These are phyloP conservation scores for Notiomystis cincta DNA, from an alignment of 2,113 vertebrate genomes.

Conservation along the genomic window DNA sequence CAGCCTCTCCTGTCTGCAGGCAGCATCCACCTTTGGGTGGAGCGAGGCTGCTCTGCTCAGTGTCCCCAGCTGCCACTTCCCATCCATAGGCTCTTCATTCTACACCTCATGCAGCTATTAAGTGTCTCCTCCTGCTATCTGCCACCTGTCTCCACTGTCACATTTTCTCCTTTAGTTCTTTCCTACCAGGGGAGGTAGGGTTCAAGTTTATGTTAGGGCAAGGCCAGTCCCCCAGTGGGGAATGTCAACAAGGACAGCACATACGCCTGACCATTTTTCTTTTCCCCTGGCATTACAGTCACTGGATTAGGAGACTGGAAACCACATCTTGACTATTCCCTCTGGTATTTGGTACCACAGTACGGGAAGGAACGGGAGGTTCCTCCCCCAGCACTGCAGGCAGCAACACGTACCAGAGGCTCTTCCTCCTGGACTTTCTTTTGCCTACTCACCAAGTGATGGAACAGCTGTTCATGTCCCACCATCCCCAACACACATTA, in stretches of 20 bases:
- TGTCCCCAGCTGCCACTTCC: rapidly evolving
- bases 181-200: background rate
- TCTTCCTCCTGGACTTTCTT: background rate
- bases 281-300: background rate
- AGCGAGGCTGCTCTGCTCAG: background rate
- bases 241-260: background rate
- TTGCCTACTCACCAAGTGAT: background rate
- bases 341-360: background rate
- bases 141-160: background rate
- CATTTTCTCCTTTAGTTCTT: background rate
- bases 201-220: background rate
- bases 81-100: background rate
- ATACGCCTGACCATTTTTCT: background rate
- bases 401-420: background rate
- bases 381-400: background rate
- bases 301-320: background rate
- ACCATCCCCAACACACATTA: background rate
- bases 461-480: background rate
- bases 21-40: background rate
- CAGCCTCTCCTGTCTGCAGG: background rate
- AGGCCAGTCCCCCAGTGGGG: background rate
- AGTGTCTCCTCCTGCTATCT: background rate
- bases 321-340: background rate
- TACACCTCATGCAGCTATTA: rapidly evolving
- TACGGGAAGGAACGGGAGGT: rapidly evolving